These are phyloP conservation scores for Geococcyx californianus DNA, from an alignment of 2,113 vertebrate genomes.

Conservation along the genomic window DNA sequence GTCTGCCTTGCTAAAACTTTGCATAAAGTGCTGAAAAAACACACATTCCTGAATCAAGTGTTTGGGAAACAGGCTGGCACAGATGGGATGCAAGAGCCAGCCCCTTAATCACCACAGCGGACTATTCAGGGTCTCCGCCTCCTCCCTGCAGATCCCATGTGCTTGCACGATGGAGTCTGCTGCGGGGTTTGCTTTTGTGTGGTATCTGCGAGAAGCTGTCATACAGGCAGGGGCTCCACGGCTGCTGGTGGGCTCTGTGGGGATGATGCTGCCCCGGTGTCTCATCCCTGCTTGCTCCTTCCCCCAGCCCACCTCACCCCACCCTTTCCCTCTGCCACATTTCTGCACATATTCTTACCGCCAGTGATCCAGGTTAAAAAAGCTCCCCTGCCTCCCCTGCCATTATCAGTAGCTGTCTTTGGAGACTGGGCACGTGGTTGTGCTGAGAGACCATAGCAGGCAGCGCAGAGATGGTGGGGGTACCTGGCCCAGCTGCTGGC, in stretches of 20 bases:
- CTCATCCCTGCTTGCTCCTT: fast-evolving
- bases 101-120: fast-evolving
- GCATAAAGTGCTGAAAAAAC: neutral
- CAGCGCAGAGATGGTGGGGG: fast-evolving
- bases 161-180: neutral
- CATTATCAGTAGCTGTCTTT: no score
- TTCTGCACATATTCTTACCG: neutral
- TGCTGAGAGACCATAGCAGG: neutral
- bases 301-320: neutral
- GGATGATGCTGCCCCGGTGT: neutral
- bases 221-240: fast-evolving
- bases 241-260: neutral
- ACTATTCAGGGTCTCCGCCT: neutral
- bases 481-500: neutral
- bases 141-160: neutral
- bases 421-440: fast-evolving
- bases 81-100: neutral
- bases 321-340: neutral
- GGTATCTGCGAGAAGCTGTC: fast-evolving
- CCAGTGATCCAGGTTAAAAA: neutral
- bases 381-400: no score
- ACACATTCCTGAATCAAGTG: neutral
- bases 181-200: neutral
- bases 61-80: neutral
- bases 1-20: neutral